phyloP scores from a whole-genome alignment of 2,888 invertebrate genomes.

The Scelioninae gen. 1 region DNA sequence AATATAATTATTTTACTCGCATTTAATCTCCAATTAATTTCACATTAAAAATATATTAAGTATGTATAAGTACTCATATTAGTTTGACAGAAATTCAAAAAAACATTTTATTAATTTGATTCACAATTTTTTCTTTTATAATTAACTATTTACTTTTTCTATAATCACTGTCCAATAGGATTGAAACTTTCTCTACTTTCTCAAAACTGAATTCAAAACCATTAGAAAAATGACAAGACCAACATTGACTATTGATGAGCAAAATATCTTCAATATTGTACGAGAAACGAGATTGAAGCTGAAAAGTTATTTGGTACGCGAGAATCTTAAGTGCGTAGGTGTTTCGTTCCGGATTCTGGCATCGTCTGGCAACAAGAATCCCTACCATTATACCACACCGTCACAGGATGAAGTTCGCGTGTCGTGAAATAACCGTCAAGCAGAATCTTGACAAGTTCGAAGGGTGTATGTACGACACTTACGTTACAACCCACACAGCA shows the following conservation, averaged over 20 bases:
- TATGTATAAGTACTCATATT: no score
- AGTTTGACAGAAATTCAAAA: no score
- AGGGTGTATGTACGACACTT: slow-evolving; percentile 62
- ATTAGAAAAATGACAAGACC: no score
- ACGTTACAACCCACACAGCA: slow-evolving; percentile 48
- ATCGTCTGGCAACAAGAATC: slow-evolving; percentile 39
- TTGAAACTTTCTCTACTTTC: no score
- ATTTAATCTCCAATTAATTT: no score
- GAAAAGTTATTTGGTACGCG: slow-evolving; percentile 38
- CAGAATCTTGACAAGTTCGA: slow-evolving; percentile 50
- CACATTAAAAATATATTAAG: no score
- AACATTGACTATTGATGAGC: slow-evolving; percentile 15
- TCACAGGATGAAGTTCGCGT: slow-evolving; percentile 47
- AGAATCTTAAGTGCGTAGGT: slow-evolving; percentile 55
- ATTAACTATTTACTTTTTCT: no score
- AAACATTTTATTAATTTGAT: no score
- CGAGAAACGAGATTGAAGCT: slow-evolving; percentile 19
- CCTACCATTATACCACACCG: slow-evolving; percentile 7
- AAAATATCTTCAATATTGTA: slow-evolving; percentile 24
- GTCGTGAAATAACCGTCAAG: slow-evolving; percentile 53
- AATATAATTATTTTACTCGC: no score
- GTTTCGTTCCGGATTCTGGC: slow-evolving; percentile 59
- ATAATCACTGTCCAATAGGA: no score
- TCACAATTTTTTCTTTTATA: no score
- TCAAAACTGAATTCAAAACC: no score